Evolutionary conservation across 1,140 invertebrate species (phyloP).

Genomic region (Drosophila rufa): DNA sequence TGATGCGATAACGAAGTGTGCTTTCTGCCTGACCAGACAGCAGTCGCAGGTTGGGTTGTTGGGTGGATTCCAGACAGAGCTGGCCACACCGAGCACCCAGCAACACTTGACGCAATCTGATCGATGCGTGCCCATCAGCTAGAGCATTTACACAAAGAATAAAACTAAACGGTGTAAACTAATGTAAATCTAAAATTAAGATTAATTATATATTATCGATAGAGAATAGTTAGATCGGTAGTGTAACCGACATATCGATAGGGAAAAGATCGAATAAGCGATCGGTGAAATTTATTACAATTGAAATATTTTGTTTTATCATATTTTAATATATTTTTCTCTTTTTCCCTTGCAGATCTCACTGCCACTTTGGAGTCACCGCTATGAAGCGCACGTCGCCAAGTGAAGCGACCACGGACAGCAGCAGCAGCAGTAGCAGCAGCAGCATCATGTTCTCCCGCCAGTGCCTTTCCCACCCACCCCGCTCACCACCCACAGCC

Average conservation of each 20-base stretch:
- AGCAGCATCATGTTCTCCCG: constrained; percentile 72
- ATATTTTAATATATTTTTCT: background rate
- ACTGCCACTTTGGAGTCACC: constrained; percentile 32
- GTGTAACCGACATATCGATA: too few relatives aligned
- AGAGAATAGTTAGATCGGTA: too few relatives aligned
- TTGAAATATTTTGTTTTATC: background rate
- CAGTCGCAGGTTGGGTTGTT: background rate
- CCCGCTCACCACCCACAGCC: constrained; percentile 35
- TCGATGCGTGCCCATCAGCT: too few relatives aligned
- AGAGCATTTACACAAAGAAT: background rate
- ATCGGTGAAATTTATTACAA: too few relatives aligned
- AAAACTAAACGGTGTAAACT: background rate
- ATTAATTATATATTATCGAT: too few relatives aligned
- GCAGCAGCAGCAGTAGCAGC: constrained; percentile 25
- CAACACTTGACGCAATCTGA: too few relatives aligned
- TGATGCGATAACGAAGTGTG: constrained; percentile 50
- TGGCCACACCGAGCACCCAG: background rate
- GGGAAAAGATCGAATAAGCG: too few relatives aligned
- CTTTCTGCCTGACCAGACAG: constrained; percentile 40
- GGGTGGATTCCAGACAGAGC: background rate
- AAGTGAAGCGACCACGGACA: constrained; percentile 44
- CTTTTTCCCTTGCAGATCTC: constrained; percentile 58
- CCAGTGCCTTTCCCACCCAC: constrained; percentile 80
- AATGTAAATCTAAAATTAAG: too few relatives aligned
- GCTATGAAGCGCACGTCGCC: constrained; percentile 35